Percentiles rank a stretch among this genome's conserved stretches.
phyloP scores from a whole-genome alignment of 2,797 vertebrate genomes.

The Perodicticus potto region DNA sequence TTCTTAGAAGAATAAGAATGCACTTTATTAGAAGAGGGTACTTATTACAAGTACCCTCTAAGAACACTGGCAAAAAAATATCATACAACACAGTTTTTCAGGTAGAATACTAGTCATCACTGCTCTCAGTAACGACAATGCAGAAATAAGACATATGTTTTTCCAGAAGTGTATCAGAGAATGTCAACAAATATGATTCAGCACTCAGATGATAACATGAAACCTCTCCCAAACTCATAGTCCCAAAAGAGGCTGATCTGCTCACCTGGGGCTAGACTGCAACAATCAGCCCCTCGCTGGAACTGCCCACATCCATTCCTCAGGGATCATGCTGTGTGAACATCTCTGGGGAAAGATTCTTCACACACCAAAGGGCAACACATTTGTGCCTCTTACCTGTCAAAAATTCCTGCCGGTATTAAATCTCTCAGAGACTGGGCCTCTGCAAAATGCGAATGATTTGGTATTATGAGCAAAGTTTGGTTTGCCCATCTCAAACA shows the following conservation, averaged over 20 bases:
- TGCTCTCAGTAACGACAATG: background rate
- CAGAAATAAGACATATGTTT: background rate
- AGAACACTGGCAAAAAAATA: background rate
- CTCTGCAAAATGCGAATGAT: background rate
- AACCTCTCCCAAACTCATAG: background rate
- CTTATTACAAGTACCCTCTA: too few relatives aligned
- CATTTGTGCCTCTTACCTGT: background rate
- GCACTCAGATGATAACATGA: conserved; percentile 34
- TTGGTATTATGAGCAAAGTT: background rate
- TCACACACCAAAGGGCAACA: background rate
- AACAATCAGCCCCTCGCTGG: background rate
- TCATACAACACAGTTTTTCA: background rate
- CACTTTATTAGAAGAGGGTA: too few relatives aligned
- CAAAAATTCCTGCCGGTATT: background rate
- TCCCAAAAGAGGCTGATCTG: background rate
- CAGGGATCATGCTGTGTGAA: background rate
- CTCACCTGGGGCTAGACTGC: background rate
- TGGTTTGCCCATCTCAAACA: background rate
- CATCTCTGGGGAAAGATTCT: background rate
- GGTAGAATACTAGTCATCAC: background rate
- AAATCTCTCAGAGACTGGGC: background rate
- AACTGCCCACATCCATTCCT: background rate
- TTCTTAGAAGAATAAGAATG: too few relatives aligned
- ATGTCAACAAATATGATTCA: background rate
- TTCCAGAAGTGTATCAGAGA: background rate